These are phyloP conservation scores for Papilio gigon DNA, from an alignment of 2,888 invertebrate species.

Conservation along the genomic window DNA sequence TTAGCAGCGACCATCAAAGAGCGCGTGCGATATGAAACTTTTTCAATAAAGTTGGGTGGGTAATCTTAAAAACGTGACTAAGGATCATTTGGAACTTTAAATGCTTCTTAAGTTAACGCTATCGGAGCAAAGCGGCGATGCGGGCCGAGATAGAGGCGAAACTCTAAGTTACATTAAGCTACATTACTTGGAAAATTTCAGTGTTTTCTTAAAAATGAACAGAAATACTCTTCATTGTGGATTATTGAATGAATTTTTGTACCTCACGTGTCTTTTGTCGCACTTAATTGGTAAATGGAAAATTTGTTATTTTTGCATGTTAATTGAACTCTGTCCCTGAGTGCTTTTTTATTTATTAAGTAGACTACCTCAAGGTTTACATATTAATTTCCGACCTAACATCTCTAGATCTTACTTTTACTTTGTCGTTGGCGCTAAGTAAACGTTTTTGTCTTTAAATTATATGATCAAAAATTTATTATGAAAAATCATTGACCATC, in stretches of 20 bases:
- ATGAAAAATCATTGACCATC: not conserved
- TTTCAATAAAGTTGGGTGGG: constrained; percentile 29
- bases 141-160: constrained; percentile 6
- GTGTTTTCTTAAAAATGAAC: not conserved
- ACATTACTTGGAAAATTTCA: constrained; percentile 19
- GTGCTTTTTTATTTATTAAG: too few species aligned
- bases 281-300: not conserved
- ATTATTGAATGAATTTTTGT: not conserved
- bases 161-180: constrained; percentile 17
- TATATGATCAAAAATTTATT: not conserved
- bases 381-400: too few species aligned
- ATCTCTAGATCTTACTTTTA: not conserved
- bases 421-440: not conserved
- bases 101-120: constrained; percentile 27
- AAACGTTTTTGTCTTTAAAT: not conserved
- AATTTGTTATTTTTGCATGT: too few species aligned
- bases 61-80: constrained; percentile 36
- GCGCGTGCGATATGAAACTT: constrained; percentile 20
- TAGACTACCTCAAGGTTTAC: too few species aligned
- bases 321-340: too few species aligned
- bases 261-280: too few species aligned
- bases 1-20: not conserved
- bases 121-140: constrained; percentile 26
- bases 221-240: not conserved
- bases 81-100: constrained; percentile 32